Evolutionary conservation across 2,797 vertebrate species (phyloP), one percentile per base, ranked within the genome.

Genomic region (Odontamblyopus rebecca): DNA sequence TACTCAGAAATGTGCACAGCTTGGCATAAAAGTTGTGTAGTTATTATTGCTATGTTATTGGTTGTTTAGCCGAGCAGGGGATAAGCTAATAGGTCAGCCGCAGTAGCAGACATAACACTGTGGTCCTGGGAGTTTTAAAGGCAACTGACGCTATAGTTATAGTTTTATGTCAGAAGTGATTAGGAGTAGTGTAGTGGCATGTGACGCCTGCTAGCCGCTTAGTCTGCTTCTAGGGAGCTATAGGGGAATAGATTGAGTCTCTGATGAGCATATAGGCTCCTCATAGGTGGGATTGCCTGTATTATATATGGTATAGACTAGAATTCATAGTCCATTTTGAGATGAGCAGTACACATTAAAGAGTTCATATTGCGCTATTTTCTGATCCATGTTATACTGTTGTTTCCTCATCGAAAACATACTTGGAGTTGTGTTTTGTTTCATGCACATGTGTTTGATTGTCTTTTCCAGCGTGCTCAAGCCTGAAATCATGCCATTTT

Each of bases 101-200:
- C 61, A 69, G 35, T 63, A 23, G 61, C 61, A 62, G 50, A 67
- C 53, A 38, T 26, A 66, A 69, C 63, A 41, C 57, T 38, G 56
- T 79, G 61, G 71, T 77, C 72, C 70, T 69, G 78, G 81, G 73
- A 23, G 51, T 76, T 72, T 71, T 76, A 70, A 76, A 76, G 81
- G 82, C 75, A 80, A 70, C 79, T 72, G 26, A 61, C 65, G 67
- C 56, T 19, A 53, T 44, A 44, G 12, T 44, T 44, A 15, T 15
- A 72, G 35, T 79, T 83, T 80, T 84, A 82, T 81, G 61, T 44
- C 72, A 73, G 61, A 62, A 72, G 71, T 73, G 79, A 82, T 84
- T 75, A 57, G 61, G 27, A 57, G 61, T 69, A 74, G 62, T 57
- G 26, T 16, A 56, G 44, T 69, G 56, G 26, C 50, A 18, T 67